Percentiles rank a stretch among this genome's conserved stretches.
These are phyloP conservation scores for Philaethria dido DNA, from an alignment of 2,888 invertebrate genomes.

Conservation along the genomic window DNA sequence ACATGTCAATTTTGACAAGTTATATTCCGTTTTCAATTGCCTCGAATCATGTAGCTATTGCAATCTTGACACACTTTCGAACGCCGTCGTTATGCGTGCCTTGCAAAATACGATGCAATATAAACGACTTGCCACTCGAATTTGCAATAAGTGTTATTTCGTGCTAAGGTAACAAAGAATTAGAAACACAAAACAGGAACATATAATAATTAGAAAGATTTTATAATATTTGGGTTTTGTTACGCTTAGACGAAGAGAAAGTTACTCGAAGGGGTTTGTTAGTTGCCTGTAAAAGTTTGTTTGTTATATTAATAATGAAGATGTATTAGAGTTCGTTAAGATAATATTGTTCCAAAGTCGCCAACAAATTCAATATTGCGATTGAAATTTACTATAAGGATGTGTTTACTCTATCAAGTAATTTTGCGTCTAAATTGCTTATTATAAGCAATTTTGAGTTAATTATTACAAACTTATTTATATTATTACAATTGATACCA, in stretches of 20 bases:
- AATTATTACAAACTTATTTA: too few species aligned
- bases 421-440: background rate
- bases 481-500: too few species aligned
- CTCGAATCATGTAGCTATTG: constrained; percentile 66
- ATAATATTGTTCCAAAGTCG: constrained; percentile 1
- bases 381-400: constrained; percentile 9
- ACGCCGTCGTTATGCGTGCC: constrained; percentile 76
- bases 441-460: too few species aligned
- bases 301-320: too few species aligned
- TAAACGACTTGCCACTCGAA: constrained; percentile 54
- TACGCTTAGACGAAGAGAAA: background rate
- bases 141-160: constrained; percentile 46
- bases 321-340: background rate
- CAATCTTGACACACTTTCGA: constrained; percentile 83
- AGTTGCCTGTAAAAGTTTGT: too few species aligned
- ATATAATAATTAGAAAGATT: background rate
- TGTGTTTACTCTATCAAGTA: background rate
- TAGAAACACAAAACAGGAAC: constrained; percentile 5
- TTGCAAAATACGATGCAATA: constrained; percentile 76
- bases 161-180: constrained; percentile 29
- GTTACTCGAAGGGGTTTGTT: too few species aligned
- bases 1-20: constrained; percentile 27
- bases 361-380: constrained; percentile 14
- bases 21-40: constrained; percentile 66
- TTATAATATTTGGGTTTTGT: background rate